phyloP scores from a whole-genome alignment of 2,113 vertebrate species.

The Martes martes region DNA sequence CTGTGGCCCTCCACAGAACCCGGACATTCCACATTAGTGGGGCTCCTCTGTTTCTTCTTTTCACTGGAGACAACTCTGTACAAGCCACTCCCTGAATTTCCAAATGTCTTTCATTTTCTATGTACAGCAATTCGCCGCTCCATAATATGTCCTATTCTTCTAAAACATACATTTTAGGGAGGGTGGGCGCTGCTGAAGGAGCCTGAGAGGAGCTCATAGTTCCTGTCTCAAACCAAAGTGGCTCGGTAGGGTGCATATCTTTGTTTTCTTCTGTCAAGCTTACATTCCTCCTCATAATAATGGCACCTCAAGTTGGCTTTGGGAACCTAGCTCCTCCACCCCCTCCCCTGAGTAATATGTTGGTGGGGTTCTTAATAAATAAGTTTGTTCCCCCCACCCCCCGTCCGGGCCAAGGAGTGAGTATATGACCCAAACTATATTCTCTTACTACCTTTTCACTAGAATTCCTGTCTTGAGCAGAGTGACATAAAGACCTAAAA shows the following conservation, averaged over 20 bases:
- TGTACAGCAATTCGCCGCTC: neutral
- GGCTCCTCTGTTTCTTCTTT: neutral
- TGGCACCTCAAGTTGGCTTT: neutral
- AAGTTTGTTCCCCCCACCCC: neutral
- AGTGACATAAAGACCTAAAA: neutral
- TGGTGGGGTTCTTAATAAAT: neutral
- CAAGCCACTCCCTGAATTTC: neutral
- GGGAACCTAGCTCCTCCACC: accelerated
- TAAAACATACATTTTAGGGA: neutral
- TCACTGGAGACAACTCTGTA: too few species aligned
- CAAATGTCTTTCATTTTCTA: neutral
- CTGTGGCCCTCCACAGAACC: neutral
- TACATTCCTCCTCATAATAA: neutral
- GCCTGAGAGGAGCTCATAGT: neutral
- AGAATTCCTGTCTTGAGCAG: neutral
- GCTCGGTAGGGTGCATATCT: neutral
- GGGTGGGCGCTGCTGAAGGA: neutral
- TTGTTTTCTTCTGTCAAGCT: neutral
- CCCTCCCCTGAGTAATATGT: neutral
- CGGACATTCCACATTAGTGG: too few species aligned
- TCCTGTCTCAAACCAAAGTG: neutral
- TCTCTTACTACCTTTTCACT: neutral
- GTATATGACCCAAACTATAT: neutral
- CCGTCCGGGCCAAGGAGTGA: neutral
- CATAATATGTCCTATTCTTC: neutral